These are phyloP conservation scores for Lamprologus callipterus DNA, from an alignment of 2,113 vertebrate genomes.

Conservation along the genomic window DNA sequence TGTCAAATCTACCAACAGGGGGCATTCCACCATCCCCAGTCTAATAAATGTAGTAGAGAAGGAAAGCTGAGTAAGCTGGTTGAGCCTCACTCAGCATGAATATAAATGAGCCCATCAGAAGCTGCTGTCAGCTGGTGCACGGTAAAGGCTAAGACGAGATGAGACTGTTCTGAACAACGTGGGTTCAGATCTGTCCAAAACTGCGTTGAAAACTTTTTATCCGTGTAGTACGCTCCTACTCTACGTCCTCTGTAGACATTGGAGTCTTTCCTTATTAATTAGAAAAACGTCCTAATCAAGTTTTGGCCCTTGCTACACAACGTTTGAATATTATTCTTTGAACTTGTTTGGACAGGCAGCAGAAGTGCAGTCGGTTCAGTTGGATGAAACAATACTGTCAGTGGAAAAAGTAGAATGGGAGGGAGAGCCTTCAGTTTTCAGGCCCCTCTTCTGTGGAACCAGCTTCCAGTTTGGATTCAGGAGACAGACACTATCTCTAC, in stretches of 20 bases:
- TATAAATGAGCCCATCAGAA: constrained; percentile 17
- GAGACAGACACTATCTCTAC: no score
- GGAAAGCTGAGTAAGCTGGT: constrained; percentile 28
- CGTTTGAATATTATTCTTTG: neutral
- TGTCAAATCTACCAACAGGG: neutral
- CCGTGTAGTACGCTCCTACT: neutral
- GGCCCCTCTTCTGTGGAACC: no score
- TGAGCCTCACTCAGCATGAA: constrained; percentile 18
- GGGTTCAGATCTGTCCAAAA: neutral
- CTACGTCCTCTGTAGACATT: neutral
- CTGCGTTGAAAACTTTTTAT: fast-evolving
- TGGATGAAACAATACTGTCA: neutral
- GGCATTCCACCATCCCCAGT: neutral
- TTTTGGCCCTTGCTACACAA: fast-evolving
- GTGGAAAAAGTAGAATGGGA: no score
- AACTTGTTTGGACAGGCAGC: neutral
- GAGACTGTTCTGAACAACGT: neutral
- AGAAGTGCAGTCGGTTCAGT: neutral
- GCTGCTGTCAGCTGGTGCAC: neutral
- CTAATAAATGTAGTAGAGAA: neutral
- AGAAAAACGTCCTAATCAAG: neutral
- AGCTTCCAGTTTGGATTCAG: no score
- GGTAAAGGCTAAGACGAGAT: neutral
- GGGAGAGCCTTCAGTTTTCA: no score
- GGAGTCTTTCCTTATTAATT: neutral